These are phyloP conservation scores for Crotophaga sulcirostris DNA, from an alignment of 2,113 vertebrate genomes.

Conservation along the genomic window DNA sequence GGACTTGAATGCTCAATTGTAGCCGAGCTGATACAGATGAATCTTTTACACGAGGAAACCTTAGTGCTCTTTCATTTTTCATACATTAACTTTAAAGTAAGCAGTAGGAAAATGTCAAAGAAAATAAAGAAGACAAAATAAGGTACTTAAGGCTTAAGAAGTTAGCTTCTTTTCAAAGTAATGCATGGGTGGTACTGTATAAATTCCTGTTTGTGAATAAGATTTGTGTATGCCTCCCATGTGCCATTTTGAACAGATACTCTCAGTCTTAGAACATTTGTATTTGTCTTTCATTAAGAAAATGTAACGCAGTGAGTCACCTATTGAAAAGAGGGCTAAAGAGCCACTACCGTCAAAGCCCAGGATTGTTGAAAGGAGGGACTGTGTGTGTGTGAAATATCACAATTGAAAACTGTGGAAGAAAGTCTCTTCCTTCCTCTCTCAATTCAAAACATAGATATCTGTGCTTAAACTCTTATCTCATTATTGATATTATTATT, in stretches of 20 bases:
- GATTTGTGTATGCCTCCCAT: neutral
- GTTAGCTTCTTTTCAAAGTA: slow-evolving; percentile 2
- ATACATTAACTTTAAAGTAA: slow-evolving; percentile 33
- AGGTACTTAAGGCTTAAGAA: slow-evolving; percentile 13
- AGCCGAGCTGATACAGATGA: neutral
- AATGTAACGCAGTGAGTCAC: neutral
- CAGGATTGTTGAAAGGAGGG: neutral
- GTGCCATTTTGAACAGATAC: neutral
- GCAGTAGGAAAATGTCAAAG: slow-evolving; percentile 25
- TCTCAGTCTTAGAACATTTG: neutral
- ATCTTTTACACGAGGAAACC: neutral
- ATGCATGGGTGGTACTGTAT: neutral
- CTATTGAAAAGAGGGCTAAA: neutral
- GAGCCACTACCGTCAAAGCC: neutral
- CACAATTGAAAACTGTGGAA: neutral
- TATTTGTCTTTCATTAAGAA: slow-evolving; percentile 31
- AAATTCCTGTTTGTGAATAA: slow-evolving; percentile 19
- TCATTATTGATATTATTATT: neutral
- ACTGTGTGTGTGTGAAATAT: neutral
- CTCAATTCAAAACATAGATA: neutral
- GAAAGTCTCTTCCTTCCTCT: neutral
- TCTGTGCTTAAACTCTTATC: neutral
- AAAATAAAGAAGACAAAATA: slow-evolving; percentile 28
- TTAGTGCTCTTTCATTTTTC: slow-evolving; percentile 12
- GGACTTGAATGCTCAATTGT: slow-evolving; percentile 10